Percentiles rank a stretch among this genome's conserved stretches.
These are phyloP conservation scores for Genyomyrus donnyi DNA, from an alignment of 2,113 vertebrate genomes.

Conservation along the genomic window DNA sequence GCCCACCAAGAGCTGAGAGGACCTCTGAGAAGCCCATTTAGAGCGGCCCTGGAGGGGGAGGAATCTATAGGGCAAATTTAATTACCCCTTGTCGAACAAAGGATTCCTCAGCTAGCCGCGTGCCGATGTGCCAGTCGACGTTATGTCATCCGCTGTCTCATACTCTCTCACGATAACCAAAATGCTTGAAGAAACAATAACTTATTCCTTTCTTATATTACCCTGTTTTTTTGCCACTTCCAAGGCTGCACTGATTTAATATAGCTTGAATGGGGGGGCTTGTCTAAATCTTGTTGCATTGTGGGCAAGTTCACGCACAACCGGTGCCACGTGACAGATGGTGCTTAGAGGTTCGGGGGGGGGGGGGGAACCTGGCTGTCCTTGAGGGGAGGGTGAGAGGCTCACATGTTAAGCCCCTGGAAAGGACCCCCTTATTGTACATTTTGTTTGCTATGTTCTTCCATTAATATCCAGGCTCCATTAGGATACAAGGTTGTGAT, in stretches of 20 bases:
- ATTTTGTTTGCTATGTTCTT: neutral
- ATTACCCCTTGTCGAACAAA: neutral
- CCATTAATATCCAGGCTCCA: neutral
- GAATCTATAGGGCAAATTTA: neutral
- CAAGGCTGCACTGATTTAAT: neutral
- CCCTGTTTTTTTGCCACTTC: neutral
- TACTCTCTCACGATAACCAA: neutral
- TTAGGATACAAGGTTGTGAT: neutral
- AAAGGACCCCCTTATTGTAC: neutral
- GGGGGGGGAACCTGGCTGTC: neutral
- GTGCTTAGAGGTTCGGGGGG: neutral
- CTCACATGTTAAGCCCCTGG: neutral
- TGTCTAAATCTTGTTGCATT: neutral
- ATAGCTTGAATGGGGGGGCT: neutral
- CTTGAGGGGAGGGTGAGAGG: neutral
- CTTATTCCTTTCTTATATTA: neutral
- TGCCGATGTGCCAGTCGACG: neutral
- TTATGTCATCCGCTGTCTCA: neutral
- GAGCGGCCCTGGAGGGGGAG: neutral
- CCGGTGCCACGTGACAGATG: neutral
- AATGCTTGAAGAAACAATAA: neutral
- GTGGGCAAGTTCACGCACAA: neutral
- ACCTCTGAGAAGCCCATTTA: neutral
- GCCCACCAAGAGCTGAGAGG: neutral
- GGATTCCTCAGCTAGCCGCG: neutral